Conservation (phyloP, 2,888 invertebrate species). For the Pseudanteris insignis region DNA sequence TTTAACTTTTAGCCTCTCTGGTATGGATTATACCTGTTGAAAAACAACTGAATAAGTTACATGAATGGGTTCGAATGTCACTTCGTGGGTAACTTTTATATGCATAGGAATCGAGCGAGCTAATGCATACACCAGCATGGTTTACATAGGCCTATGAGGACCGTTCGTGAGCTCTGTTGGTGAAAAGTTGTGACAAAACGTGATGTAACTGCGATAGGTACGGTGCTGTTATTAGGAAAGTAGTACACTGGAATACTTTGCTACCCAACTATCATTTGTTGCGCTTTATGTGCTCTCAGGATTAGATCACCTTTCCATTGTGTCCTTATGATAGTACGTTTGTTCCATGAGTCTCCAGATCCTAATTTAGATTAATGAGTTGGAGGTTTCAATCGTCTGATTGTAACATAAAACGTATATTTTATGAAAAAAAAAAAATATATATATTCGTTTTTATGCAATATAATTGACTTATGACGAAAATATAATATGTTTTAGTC, state of each 20-base stretch:
- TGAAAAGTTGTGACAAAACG: slow-evolving; percentile 37
- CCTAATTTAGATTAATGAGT: slow-evolving; percentile 33
- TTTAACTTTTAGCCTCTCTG: slow-evolving; percentile 3
- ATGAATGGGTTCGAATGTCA: slow-evolving; percentile 14
- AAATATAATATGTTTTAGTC: too few relatives aligned
- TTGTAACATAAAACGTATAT: neutral
- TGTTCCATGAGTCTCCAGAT: slow-evolving; percentile 11
- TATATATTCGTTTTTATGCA: too few relatives aligned
- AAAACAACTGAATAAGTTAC: slow-evolving; percentile 1
- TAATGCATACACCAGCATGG: slow-evolving; percentile 9
- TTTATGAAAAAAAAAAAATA: too few relatives aligned
- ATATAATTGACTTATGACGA: neutral
- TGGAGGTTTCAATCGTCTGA: neutral
- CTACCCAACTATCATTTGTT: slow-evolving; percentile 12
- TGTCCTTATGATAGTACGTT: slow-evolving; percentile 13
- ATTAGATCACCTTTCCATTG: slow-evolving; percentile 36
- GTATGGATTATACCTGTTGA: slow-evolving; percentile 6
- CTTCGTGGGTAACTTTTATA: slow-evolving; percentile 7
- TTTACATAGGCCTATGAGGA: neutral
- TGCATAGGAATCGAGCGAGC: slow-evolving; percentile 1
- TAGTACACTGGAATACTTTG: slow-evolving; percentile 25
- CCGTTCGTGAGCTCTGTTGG: slow-evolving; percentile 15
- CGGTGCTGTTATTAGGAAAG: slow-evolving; percentile 30
- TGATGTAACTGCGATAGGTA: slow-evolving; percentile 28
- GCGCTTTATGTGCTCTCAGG: slow-evolving; percentile 19